These are phyloP conservation scores for Danio jaintianensis DNA, from an alignment of 2,797 vertebrate genomes.

Conservation along the genomic window DNA sequence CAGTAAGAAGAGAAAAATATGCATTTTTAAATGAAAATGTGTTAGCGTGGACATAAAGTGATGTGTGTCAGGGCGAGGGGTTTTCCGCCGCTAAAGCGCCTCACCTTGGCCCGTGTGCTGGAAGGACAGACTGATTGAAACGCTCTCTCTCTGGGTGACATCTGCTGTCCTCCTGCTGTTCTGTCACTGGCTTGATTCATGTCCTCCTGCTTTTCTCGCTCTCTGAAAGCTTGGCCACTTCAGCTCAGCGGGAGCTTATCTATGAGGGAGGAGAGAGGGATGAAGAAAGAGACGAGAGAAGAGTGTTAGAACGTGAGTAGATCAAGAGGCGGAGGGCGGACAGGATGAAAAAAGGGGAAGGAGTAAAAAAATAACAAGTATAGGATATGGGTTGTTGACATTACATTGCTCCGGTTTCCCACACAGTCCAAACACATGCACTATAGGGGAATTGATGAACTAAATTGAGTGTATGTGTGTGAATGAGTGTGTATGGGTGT, in stretches of 20 bases:
- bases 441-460: too few relatives aligned
- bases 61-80: conserved; percentile 55
- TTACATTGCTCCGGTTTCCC: too few relatives aligned
- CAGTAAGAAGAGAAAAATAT: too few relatives aligned
- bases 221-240: conserved; percentile 63
- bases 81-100: conserved; percentile 68
- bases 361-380: not conserved
- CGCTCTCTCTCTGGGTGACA: conserved; percentile 82
- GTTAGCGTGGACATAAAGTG: too few relatives aligned
- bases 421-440: too few relatives aligned
- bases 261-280: conserved; percentile 52
- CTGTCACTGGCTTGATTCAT: conserved; percentile 85
- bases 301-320: conserved; percentile 47
- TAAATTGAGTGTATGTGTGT: too few relatives aligned
- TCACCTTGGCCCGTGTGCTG: conserved; percentile 81
- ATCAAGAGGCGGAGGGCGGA: conserved; percentile 12
- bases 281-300: conserved; percentile 40
- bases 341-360: conserved; percentile 15
- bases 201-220: conserved; percentile 64
- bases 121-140: conserved; percentile 87
- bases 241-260: conserved; percentile 65
- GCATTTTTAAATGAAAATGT: too few relatives aligned
- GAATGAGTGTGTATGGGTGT: too few relatives aligned
- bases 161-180: conserved; percentile 82
- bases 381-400: not conserved